Base-by-base conservation (phyloP, 2,888 invertebrate species). In the Cacoxenus indagator region DNA sequence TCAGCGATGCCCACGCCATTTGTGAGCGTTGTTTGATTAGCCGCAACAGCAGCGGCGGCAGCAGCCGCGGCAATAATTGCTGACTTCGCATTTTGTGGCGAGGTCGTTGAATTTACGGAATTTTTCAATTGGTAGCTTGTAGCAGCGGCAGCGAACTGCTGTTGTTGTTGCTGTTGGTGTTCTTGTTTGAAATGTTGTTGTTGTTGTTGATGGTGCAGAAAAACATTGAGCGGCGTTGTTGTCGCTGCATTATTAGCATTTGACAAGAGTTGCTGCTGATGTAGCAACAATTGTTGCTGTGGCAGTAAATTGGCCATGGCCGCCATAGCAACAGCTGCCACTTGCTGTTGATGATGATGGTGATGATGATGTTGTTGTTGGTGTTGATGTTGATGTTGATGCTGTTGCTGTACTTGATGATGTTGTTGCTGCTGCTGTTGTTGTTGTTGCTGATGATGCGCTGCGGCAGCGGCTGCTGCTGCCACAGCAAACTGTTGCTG, bases 301-400 rank as follows among this genome's bases (percentile, higher is more conserved):
- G 85, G 85, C 70, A 85, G 75, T 76, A 87, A 81, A 82, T 87
- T 86, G 70, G 86, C 87, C 86, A 86, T 87, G 11, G 86, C 86
- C 24, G 87, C 87, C 86, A 87, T 86, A 19, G 87, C 86, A 65
- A 85, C 86, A 62, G 86, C 86, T 17, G 87, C 87, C 31, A 84
- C 87, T 75, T 82, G 86, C 83, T 81, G 85, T 71, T 76, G 85
- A 66, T 77, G 85, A 71, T 83, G 84, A 67, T 77, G 84, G 51
- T 81, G 85, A 27, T 78, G 84, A 62, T 76, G 83, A 64, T 82
- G 85, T 54, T 78, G 85, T 48, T 79, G 84, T 54, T 78, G 83
- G 62, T 72, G 75, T 6, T 74, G 76, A 55, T 68, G 76, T 64
- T 74, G 78, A 71, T 73, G 75, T 64, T 67, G 75, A 64, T 70